phyloP scores from a whole-genome alignment of 2,888 invertebrate genomes.

The Drosophila tripunctata region DNA sequence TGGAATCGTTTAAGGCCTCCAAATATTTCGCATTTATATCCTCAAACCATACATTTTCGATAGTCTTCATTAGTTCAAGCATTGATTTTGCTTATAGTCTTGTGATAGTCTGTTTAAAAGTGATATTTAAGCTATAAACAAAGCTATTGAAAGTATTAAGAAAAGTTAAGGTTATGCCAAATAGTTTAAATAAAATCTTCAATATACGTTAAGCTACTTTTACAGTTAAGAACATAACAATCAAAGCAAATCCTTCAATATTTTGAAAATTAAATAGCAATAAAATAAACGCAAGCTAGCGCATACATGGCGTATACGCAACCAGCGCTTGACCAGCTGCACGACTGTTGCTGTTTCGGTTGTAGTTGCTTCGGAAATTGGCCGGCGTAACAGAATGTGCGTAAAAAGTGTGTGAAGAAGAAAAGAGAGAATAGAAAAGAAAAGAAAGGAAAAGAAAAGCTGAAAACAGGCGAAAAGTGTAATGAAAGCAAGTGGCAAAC shows the following conservation, averaged over 20 bases:
- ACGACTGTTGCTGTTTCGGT: neutral
- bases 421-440: conserved; percentile 9
- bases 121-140: no score
- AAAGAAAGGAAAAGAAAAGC: no score
- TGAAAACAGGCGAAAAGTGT: conserved; percentile 5
- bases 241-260: neutral
- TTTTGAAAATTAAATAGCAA: neutral
- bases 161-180: no score
- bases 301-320: conserved; percentile 18
- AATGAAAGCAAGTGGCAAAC: conserved; percentile 45
- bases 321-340: conserved; percentile 1
- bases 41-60: neutral
- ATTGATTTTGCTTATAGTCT: neutral
- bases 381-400: conserved; percentile 18
- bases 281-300: neutral
- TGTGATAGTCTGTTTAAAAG: no score
- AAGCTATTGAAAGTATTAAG: no score
- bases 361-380: conserved; percentile 5
- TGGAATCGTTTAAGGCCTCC: neutral
- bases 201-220: no score
- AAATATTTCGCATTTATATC: neutral
- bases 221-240: no score
- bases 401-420: conserved; percentile 2
- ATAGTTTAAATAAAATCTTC: neutral
- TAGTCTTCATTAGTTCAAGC: neutral